These are phyloP conservation scores for Syngnathus rostellatus DNA, from an alignment of 2,797 vertebrate species.

Conservation along the genomic window DNA sequence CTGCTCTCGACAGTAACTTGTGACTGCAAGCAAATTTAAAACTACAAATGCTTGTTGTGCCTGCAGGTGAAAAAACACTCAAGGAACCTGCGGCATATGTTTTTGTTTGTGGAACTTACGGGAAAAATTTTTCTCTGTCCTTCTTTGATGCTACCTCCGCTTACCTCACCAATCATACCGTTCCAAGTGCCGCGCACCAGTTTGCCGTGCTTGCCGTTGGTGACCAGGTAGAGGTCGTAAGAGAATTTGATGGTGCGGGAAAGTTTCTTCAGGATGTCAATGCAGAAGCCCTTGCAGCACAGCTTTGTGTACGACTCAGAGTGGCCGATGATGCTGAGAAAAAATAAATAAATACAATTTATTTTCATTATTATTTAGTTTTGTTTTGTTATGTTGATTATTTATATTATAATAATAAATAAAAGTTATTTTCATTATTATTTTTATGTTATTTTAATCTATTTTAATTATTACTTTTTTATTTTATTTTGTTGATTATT, in stretches of 20 bases:
- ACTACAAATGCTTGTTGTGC: neutral
- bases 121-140: neutral
- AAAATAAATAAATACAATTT: too few relatives aligned
- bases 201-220: conserved; percentile 96
- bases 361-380: too few relatives aligned
- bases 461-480: too few relatives aligned
- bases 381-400: too few relatives aligned
- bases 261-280: conserved; percentile 96
- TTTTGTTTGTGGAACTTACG: neutral
- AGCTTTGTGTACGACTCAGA: conserved; percentile 89
- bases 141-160: conserved; percentile 21
- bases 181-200: conserved; percentile 92
- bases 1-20: neutral
- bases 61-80: neutral
- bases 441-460: too few relatives aligned
- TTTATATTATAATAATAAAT: too few relatives aligned
- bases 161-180: conserved; percentile 98
- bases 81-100: neutral
- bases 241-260: conserved; percentile 92
- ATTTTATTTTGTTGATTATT: too few relatives aligned
- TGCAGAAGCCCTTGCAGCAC: conserved; percentile 98
- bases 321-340: conserved; percentile 63
- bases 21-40: conserved; percentile 13
- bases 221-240: conserved; percentile 96
- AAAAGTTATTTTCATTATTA: too few relatives aligned